phyloP scores from a whole-genome alignment of 2,113 vertebrate genomes.

The Oncorhynchus gorbuscha region DNA sequence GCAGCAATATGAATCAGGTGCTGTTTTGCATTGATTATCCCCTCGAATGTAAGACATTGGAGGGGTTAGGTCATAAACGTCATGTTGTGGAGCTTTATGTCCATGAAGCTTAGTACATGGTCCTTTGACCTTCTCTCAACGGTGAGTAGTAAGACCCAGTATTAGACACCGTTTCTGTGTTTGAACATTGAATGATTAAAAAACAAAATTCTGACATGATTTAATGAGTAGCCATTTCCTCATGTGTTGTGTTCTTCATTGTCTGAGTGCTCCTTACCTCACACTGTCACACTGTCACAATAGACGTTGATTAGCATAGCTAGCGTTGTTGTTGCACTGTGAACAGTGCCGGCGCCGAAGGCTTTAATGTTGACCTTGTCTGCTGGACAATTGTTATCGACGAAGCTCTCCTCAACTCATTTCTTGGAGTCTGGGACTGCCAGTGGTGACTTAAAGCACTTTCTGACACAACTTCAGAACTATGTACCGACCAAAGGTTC shows the following conservation, averaged over 20 bases:
- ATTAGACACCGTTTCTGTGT: neutral
- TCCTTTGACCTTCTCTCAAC: neutral
- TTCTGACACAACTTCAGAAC: slow-evolving; percentile 26
- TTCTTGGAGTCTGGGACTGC: slow-evolving; percentile 10
- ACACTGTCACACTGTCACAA: neutral
- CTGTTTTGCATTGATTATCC: slow-evolving; percentile 15
- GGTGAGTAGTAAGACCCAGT: neutral
- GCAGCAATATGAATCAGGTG: slow-evolving; percentile 22
- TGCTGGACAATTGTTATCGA: slow-evolving; percentile 2
- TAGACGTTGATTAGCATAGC: slow-evolving; percentile 13
- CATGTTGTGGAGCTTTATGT: neutral
- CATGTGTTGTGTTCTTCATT: neutral
- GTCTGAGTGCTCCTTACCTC: neutral
- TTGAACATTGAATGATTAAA: neutral
- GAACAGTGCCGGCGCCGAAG: too few species aligned
- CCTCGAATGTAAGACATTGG: neutral
- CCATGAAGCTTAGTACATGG: neutral
- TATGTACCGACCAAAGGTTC: neutral
- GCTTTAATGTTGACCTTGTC: neutral
- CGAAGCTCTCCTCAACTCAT: slow-evolving; percentile 2
- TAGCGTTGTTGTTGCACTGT: neutral
- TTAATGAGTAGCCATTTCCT: neutral
- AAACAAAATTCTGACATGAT: neutral
- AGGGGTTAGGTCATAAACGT: neutral
- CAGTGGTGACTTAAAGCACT: slow-evolving; percentile 2